Evolutionary conservation across 2,888 invertebrate genomes (phyloP).

Genomic region (Phaonia tiefii): DNA sequence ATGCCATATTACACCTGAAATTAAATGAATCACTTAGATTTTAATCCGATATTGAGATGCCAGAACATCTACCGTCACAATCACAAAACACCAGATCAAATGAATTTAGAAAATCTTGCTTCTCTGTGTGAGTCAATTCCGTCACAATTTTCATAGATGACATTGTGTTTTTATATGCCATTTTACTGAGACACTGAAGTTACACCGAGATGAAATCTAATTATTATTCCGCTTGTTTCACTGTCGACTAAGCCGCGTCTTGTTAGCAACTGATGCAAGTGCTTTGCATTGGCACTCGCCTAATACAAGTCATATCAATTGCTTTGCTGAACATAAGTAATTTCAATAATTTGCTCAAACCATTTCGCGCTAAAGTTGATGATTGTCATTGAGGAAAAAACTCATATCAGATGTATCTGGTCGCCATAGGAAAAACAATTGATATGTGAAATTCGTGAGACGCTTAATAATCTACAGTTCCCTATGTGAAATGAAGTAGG

Average conservation of each 20-base stretch:
- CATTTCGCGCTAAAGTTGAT: not conserved
- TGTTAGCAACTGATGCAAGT: constrained; percentile 8
- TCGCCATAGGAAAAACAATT: constrained; percentile 7
- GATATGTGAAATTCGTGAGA: too few relatives aligned
- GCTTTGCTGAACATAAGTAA: constrained; percentile 16
- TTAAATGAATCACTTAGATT: too few relatives aligned
- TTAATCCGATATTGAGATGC: too few relatives aligned
- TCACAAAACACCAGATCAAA: constrained; percentile 83
- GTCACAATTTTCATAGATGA: constrained; percentile 47
- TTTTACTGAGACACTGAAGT: constrained; percentile 15
- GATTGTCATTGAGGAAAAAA: constrained; percentile 8
- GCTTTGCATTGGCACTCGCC: not conserved
- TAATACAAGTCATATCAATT: constrained; percentile 28
- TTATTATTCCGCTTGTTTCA: not conserved
- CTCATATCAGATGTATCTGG: not conserved
- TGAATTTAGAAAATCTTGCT: constrained; percentile 79
- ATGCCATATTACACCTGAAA: constrained; percentile 81
- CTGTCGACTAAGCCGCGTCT: constrained; percentile 26
- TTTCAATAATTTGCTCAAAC: not conserved
- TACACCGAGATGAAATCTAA: constrained; percentile 5
- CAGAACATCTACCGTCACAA: constrained; percentile 82
- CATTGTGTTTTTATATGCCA: not conserved
- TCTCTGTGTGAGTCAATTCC: constrained; percentile 70
- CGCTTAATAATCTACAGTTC: too few relatives aligned
- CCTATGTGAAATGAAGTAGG: too few relatives aligned